Base-by-base conservation (phyloP, 2,888 invertebrate genomes). In the Harmothoe impar region DNA sequence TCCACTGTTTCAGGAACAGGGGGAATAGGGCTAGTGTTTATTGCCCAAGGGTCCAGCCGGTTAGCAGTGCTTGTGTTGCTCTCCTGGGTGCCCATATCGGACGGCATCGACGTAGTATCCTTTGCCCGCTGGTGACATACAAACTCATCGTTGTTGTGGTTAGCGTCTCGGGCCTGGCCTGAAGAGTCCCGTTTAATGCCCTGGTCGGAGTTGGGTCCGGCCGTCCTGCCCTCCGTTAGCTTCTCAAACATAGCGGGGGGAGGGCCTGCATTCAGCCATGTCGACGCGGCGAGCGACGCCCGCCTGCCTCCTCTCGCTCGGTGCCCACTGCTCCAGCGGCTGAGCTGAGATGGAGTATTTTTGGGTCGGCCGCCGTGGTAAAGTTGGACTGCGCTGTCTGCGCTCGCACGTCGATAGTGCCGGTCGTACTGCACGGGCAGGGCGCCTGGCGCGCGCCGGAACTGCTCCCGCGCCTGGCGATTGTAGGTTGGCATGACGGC, bases 401-500 rank as follows among this genome's bases (percentile, higher is more conserved):
- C 62, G 43, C 89, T 43, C 35, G 89, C 68, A 72, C 72, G 89
- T 62, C 72, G 89, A 89, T 89, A 89, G 89, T 89, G 78, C 62
- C 68, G 43, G n/a, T 88, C 43, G 62, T 62, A 62, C 62, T 62
- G 62, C 62, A 62, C 20, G 23, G 72, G 62, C 62, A 62, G 23
- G 23, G 72, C 29, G 15, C 77, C 62, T 20, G 91, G 68, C 29
- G 78, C 91, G 43, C 91, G 90, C n/a, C 93, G 90, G 90, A 93
- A 92, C 91, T 93, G 93, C 88, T 93, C 93, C 51, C 91, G 77
- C 20, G 93, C 92, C 68, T 89, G 89, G 33, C 91, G 91, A 84
- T 93, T 92, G 91, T 92, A 93, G 78, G 93, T 90, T 25, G 93
- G 93, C 93, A 93, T 93, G n/a, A 43, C 7, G 62, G 15, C 23